Conservation (phyloP, 64 coral and sea anemone species). For the Stichodactyla mertensii region DNA sequence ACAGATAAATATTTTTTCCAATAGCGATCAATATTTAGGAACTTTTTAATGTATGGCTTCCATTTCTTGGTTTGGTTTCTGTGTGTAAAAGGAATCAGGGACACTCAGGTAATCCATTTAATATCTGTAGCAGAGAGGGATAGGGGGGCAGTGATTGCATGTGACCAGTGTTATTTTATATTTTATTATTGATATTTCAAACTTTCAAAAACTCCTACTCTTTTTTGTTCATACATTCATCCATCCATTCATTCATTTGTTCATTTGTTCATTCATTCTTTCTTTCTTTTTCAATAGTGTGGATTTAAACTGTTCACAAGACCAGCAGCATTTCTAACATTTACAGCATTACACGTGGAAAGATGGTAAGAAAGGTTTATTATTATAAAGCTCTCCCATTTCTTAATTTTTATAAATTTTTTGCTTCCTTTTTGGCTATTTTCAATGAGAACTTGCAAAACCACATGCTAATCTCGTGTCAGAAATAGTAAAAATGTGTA, state of each 20-base stretch:
- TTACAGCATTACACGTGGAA: constrained; percentile 87
- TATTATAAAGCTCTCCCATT: neutral
- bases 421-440: neutral
- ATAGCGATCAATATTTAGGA: constrained; percentile 87
- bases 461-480: neutral
- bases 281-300: constrained; percentile 58
- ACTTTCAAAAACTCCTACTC: too few species aligned
- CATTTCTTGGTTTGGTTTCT: constrained; percentile 99
- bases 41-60: constrained; percentile 97
- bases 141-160: too few species aligned
- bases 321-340: constrained; percentile 82
- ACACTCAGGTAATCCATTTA: constrained; percentile 74
- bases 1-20: constrained; percentile 1
- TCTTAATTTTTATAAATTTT: neutral
- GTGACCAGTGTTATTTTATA: too few species aligned
- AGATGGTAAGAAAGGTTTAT: constrained; percentile 72
- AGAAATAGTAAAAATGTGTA: too few species aligned
- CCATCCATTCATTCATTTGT: too few species aligned
- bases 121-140: neutral
- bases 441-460: neutral
- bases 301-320: constrained; percentile 96
- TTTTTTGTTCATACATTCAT: too few species aligned
- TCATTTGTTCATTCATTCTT: neutral
- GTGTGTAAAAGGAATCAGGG: constrained; percentile 91
- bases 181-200: too few species aligned